A percentile compares a stretch with the other conserved stretches of the same genome.
Evolutionary conservation across 2,113 vertebrate species (phyloP).

Genomic region (Hydrolagus affinis): DNA sequence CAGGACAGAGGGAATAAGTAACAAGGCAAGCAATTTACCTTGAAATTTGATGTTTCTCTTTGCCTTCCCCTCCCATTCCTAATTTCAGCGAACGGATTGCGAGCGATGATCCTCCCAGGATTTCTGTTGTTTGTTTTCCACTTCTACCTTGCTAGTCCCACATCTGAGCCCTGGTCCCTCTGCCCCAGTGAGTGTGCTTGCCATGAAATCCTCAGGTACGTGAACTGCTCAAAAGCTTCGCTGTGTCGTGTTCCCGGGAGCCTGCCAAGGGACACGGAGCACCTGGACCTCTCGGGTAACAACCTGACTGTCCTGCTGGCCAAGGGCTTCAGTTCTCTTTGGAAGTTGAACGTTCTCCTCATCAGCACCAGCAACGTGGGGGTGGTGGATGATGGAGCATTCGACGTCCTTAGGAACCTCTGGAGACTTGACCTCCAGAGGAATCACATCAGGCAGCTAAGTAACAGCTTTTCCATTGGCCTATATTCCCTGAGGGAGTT

Average conservation of each 20-base stretch:
- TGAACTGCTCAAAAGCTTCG: conserved; percentile 52
- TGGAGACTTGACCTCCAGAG: conserved; percentile 61
- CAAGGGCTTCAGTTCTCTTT: conserved; percentile 45
- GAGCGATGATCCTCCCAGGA: neutral
- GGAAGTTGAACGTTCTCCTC: conserved; percentile 55
- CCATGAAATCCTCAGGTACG: conserved; percentile 48
- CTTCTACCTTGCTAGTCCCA: conserved; percentile 33
- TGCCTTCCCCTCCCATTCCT: neutral
- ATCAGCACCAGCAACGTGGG: conserved; percentile 59
- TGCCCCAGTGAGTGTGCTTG: conserved; percentile 50
- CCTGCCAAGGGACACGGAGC: conserved; percentile 52
- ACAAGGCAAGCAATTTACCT: neutral
- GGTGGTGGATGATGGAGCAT: conserved; percentile 47
- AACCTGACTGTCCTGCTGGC: conserved; percentile 45
- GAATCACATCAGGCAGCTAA: conserved; percentile 52
- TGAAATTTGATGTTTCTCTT: neutral
- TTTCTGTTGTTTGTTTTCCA: conserved; percentile 38
- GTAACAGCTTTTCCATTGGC: conserved; percentile 52
- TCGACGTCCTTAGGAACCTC: conserved; percentile 55
- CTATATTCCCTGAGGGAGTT: conserved; percentile 54
- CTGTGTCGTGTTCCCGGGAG: conserved; percentile 42
- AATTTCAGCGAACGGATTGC: neutral
- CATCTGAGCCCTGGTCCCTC: conserved; percentile 34
- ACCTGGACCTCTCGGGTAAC: conserved; percentile 62
- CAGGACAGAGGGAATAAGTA: neutral